Conservation (phyloP, 2,797 vertebrate species). For the Alcedo quadribrachys region DNA sequence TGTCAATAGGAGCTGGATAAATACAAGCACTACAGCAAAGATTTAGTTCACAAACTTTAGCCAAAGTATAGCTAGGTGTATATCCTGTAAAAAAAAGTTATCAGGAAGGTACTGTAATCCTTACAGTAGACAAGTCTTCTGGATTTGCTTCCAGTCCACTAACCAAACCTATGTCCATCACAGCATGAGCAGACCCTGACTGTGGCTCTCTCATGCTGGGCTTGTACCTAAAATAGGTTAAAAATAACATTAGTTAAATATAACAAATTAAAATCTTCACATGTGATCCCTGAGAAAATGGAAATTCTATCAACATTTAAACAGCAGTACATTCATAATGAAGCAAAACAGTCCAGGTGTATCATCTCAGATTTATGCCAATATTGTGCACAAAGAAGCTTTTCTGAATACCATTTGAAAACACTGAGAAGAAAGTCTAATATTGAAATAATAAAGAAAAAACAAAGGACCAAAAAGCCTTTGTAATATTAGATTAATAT, state of each 20-base stretch:
- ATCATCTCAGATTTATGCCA: background rate
- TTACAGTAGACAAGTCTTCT: conserved; percentile 84
- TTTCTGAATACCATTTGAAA: background rate
- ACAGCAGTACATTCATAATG: background rate
- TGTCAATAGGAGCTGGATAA: background rate
- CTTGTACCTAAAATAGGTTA: conserved; percentile 80
- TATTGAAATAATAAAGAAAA: background rate
- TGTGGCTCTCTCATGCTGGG: conserved; percentile 68
- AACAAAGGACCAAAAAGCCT: background rate
- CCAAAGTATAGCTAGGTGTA: background rate
- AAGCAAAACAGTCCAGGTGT: background rate
- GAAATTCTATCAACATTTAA: background rate
- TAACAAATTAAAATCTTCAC: background rate
- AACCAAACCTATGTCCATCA: conserved; percentile 91
- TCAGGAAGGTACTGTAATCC: background rate
- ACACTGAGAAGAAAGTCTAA: background rate
- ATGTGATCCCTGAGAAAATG: background rate
- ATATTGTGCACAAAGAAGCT: background rate
- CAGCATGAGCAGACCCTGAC: conserved; percentile 81
- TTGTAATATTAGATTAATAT: background rate
- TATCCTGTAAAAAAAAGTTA: background rate
- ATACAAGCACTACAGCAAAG: background rate
- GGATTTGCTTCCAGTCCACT: conserved; percentile 83
- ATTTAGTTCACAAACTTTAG: background rate
- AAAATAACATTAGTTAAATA: background rate